Evolutionary conservation across 2,888 invertebrate species (phyloP), one percentile per base, ranked within the genome.

Genomic region (Galerucella pusilla): DNA sequence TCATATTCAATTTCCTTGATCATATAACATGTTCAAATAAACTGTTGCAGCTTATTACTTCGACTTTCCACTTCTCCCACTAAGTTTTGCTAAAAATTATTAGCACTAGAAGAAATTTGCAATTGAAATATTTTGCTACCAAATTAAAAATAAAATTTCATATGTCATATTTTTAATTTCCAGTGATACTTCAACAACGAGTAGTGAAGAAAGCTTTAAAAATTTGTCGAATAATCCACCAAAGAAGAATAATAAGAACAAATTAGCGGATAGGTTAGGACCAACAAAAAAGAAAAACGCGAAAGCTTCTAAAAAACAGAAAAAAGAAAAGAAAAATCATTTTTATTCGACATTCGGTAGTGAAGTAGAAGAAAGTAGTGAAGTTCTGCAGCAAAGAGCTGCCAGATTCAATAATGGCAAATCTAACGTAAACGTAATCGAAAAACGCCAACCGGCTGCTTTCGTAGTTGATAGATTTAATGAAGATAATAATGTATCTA

Each of bases 301-400:
- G 4, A 82, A 82, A 75, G 80, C 80, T 73, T 87, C 84, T 74
- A 91, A 90, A 84, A 89, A 89, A 81, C 80, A 91, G 42, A 88
- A 90, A 87, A 84, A 91, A 90, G 86, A 89, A 82, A 92, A 92
- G 83, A 89, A 90, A 84, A 88, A 90, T 83, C 89, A 90, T 81
- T 92, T 93, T 85, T 93, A 92, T 87, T 91, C 92, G 75, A 90
- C 91, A 77, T 93, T 94, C 87, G 91, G 90, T 80, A 85, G 86
- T 20, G 88, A 89, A 64, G 90, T 92, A 81, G 93, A 93, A 85
- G 94, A 93, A 81, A 94, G 94, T 88, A 91, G 92, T 80, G 95
- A 94, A 84, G 91, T 94, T 83, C 90, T 97, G 81, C 94, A 94
- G 86, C 96, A 96, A 86, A 91, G 98, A 82, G 97, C 97, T 68